Conservation (phyloP, 2,113 vertebrate species). For the Gallinago jamesoni region DNA sequence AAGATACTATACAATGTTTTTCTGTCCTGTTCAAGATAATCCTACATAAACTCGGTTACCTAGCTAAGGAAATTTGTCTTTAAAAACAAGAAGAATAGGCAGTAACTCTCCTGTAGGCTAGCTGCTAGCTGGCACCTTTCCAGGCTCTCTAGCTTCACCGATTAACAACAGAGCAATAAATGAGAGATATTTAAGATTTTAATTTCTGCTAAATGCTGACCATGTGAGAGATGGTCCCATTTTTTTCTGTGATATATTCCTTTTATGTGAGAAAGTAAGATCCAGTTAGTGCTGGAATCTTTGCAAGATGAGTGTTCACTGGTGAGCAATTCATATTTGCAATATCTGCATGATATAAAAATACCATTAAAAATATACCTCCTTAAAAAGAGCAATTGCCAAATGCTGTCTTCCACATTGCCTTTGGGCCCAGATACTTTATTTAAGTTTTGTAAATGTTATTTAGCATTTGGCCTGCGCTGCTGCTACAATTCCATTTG, state of each 20-base stretch:
- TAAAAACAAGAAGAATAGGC: not conserved
- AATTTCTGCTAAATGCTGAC: slow-evolving; percentile 32
- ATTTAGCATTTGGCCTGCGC: not conserved
- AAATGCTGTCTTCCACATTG: not conserved
- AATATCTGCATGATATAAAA: slow-evolving; percentile 46
- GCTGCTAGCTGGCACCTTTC: not conserved
- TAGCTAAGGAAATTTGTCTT: not conserved
- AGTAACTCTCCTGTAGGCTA: not conserved
- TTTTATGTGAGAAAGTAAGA: slow-evolving; percentile 4
- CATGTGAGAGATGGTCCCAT: slow-evolving; percentile 6
- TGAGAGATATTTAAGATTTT: slow-evolving; percentile 33
- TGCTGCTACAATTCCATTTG: not conserved
- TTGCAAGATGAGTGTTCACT: slow-evolving; percentile 28
- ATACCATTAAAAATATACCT: slow-evolving; percentile 35
- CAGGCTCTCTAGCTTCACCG: not conserved
- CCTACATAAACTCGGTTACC: not conserved
- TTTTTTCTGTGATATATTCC: slow-evolving; percentile 16
- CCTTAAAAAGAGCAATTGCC: slow-evolving; percentile 42
- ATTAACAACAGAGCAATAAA: slow-evolving; percentile 42
- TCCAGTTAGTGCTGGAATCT: not conserved
- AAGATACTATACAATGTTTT: not conserved
- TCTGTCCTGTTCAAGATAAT: not conserved
- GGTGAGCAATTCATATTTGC: slow-evolving; percentile 46
- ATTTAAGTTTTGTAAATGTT: not conserved
- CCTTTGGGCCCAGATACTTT: not conserved